These are phyloP conservation scores for Scatophagus argus DNA, from an alignment of 2,113 vertebrate genomes.

Conservation along the genomic window DNA sequence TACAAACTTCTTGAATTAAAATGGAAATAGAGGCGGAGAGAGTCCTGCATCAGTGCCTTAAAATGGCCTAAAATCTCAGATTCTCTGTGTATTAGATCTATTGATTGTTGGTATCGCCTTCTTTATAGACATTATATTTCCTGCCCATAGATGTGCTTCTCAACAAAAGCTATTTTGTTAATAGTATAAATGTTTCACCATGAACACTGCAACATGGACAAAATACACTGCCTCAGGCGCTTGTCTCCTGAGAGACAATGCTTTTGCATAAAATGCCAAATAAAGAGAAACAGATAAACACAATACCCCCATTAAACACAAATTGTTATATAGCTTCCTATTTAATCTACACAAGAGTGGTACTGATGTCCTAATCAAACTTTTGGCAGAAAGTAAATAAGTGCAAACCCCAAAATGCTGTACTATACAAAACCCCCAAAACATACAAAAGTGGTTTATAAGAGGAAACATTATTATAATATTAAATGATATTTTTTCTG, in stretches of 20 bases:
- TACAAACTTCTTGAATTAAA: conserved; percentile 6
- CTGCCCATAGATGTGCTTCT: background rate
- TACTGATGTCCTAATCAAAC: background rate
- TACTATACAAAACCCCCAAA: too few relatives aligned
- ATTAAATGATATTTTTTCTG: too few relatives aligned
- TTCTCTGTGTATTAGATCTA: background rate
- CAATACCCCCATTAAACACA: background rate
- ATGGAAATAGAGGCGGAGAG: background rate
- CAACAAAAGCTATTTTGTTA: background rate
- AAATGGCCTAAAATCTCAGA: background rate
- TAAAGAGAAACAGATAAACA: background rate
- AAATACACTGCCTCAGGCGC: background rate
- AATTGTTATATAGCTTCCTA: background rate
- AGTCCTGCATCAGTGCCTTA: background rate
- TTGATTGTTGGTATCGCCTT: background rate
- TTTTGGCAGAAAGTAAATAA: background rate
- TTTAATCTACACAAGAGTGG: background rate
- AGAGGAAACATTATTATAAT: too few relatives aligned
- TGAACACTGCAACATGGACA: background rate
- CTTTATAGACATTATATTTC: background rate
- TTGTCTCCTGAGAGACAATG: background rate
- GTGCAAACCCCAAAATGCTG: too few relatives aligned
- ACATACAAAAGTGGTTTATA: too few relatives aligned
- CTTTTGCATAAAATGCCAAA: background rate
- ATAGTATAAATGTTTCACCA: background rate